phyloP scores from a whole-genome alignment of 2,888 invertebrate species.

The Fragum fragum region DNA sequence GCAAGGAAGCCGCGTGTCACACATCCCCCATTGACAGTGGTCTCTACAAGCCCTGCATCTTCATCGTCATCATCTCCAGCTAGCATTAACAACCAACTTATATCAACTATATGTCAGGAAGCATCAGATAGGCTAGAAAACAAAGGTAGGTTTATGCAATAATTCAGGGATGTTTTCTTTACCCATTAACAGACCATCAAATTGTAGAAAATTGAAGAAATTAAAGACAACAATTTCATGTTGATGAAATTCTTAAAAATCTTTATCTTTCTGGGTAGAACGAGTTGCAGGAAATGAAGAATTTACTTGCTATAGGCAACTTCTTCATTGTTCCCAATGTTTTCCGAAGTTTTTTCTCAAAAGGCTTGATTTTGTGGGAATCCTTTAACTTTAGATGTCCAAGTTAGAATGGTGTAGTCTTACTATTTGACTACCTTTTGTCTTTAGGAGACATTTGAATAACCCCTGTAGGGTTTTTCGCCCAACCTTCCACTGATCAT shows the following conservation, averaged over 20 bases:
- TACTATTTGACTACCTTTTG: too few relatives aligned
- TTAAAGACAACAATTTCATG: background rate
- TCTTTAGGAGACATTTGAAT: too few relatives aligned
- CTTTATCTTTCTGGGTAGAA: too few relatives aligned
- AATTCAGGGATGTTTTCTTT: too few relatives aligned
- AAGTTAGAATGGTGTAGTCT: too few relatives aligned
- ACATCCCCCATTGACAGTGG: slow-evolving; percentile 11
- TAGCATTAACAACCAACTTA: background rate
- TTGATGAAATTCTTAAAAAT: too few relatives aligned
- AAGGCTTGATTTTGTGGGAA: too few relatives aligned
- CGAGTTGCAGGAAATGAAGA: background rate
- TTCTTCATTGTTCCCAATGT: background rate
- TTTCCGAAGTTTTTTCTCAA: too few relatives aligned
- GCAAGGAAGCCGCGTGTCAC: slow-evolving; percentile 37
- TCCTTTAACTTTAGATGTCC: too few relatives aligned
- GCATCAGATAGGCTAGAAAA: slow-evolving; percentile 18
- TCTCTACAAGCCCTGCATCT: background rate
- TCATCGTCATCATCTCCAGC: background rate
- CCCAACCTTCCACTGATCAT: too few relatives aligned
- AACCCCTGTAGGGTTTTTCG: too few relatives aligned
- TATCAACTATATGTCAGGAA: slow-evolving; percentile 10
- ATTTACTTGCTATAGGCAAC: background rate
- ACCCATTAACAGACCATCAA: too few relatives aligned
- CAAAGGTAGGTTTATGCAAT: slow-evolving; percentile 16
- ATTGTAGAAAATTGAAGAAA: background rate